These are phyloP conservation scores for Nemotelus nigrinus DNA, from an alignment of 2,888 invertebrate species.

Conservation along the genomic window DNA sequence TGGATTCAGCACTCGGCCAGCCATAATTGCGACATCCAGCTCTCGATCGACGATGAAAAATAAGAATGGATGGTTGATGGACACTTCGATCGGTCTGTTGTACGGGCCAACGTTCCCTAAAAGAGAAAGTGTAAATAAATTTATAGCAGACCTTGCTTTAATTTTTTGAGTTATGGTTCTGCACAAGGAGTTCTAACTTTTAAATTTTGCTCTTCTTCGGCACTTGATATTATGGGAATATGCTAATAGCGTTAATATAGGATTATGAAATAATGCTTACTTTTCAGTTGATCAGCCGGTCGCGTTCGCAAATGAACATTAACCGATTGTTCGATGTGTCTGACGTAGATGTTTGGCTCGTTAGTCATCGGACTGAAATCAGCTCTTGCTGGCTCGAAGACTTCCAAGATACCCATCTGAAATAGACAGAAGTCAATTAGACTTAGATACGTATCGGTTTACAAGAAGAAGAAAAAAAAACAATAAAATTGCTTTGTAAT, in stretches of 20 bases:
- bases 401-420: constrained; percentile 79
- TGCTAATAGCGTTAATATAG: too few species aligned
- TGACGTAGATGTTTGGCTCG: constrained; percentile 80
- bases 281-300: constrained; percentile 64
- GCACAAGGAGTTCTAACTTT: too few species aligned
- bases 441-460: background rate
- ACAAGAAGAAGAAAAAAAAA: constrained; percentile 5
- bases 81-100: constrained; percentile 72
- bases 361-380: constrained; percentile 83
- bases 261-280: constrained; percentile 56
- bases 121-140: constrained; percentile 51
- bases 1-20: constrained; percentile 85
- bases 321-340: constrained; percentile 85
- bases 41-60: constrained; percentile 87
- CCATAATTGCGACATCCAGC: constrained; percentile 81
- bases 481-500: constrained; percentile 35
- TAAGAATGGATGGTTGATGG: constrained; percentile 83
- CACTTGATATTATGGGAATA: too few species aligned
- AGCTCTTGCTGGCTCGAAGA: constrained; percentile 82
- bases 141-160: background rate
- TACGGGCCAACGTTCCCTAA: constrained; percentile 62
- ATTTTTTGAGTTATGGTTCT: background rate
- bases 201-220: too few species aligned
- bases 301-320: constrained; percentile 85
- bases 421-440: constrained; percentile 51